phyloP scores from a whole-genome alignment of 2,797 vertebrate species.

The Chelon auratus region DNA sequence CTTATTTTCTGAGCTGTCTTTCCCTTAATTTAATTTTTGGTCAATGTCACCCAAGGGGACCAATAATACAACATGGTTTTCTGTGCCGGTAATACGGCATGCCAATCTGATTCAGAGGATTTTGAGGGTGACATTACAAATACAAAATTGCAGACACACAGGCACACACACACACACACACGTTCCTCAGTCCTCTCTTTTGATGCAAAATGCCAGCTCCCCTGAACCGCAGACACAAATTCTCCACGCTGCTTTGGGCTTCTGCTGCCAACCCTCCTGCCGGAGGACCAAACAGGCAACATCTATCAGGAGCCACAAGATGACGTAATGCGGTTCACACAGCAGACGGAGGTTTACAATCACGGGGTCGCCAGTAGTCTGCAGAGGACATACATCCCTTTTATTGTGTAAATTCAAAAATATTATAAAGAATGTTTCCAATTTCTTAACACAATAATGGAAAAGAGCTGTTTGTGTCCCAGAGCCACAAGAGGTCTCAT shows the following conservation, averaged over 20 bases:
- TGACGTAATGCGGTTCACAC: slow-evolving; percentile 77
- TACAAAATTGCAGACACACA: slow-evolving; percentile 2
- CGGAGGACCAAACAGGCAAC: slow-evolving; percentile 60
- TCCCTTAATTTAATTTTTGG: slow-evolving; percentile 74
- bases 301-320: slow-evolving; percentile 65
- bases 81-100: slow-evolving; percentile 43
- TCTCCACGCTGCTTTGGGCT: slow-evolving; percentile 69
- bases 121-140: slow-evolving; percentile 63
- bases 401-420: slow-evolving; percentile 4
- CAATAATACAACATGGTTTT: slow-evolving; percentile 58
- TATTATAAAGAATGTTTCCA: neutral
- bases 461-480: slow-evolving; percentile 10
- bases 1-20: slow-evolving; percentile 64
- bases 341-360: slow-evolving; percentile 39
- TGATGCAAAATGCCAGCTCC: slow-evolving; percentile 76
- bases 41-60: slow-evolving; percentile 76
- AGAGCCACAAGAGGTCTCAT: slow-evolving; percentile 10
- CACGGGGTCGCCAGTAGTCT: slow-evolving; percentile 35
- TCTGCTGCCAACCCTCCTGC: slow-evolving; percentile 67
- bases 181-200: slow-evolving; percentile 42
- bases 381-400: slow-evolving; percentile 23
- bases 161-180: slow-evolving; percentile 2
- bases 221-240: slow-evolving; percentile 71
- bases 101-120: slow-evolving; percentile 49
- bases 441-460: neutral